These are phyloP conservation scores for Morelia viridis DNA, from an alignment of 2,797 vertebrate species.

Conservation along the genomic window DNA sequence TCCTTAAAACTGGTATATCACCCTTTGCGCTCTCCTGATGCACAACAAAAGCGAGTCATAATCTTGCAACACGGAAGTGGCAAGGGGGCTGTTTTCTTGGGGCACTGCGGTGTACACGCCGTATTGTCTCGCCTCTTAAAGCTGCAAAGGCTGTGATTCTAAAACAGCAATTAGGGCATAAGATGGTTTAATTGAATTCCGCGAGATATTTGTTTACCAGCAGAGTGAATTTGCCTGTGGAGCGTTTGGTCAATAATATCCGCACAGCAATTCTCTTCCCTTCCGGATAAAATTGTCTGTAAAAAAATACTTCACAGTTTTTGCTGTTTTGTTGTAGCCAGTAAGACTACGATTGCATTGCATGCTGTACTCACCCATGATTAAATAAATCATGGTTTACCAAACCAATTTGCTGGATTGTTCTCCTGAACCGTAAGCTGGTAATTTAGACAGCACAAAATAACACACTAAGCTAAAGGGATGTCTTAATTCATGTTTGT, in stretches of 20 bases:
- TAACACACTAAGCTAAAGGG: background rate
- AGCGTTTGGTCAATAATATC: background rate
- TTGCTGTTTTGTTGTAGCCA: background rate
- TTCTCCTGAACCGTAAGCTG: background rate
- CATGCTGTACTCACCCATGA: background rate
- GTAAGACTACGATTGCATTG: background rate
- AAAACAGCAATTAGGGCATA: background rate
- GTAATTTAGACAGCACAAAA: too few species aligned
- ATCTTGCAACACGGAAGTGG: constrained; percentile 12
- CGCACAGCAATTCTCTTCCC: background rate
- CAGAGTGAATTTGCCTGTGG: background rate
- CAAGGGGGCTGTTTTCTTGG: background rate
- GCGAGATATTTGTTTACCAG: background rate
- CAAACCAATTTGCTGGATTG: background rate
- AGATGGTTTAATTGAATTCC: too few species aligned
- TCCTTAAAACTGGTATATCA: background rate
- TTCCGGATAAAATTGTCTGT: background rate
- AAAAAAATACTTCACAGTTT: background rate
- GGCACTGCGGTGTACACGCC: background rate
- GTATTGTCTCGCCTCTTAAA: background rate
- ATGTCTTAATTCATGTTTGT: background rate
- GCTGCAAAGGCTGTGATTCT: background rate
- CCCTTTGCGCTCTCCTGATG: background rate
- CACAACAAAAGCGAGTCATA: background rate
- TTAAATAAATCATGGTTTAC: background rate